Percentiles rank a stretch among this genome's conserved stretches.
phyloP scores from a whole-genome alignment of 2,888 invertebrate genomes.

The Rhingia rostrata region DNA sequence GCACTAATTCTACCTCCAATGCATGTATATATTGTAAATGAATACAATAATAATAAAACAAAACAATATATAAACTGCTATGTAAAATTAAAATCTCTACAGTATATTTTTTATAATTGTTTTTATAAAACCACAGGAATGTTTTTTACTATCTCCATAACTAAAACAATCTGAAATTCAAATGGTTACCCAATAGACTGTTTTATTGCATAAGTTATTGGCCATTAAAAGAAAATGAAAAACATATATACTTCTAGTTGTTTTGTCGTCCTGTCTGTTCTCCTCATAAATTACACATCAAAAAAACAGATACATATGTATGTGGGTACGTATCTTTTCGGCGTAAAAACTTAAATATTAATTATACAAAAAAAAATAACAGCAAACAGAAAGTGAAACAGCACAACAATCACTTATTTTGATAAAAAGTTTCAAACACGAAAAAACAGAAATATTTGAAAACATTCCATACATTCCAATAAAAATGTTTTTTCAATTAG shows the following conservation, averaged over 20 bases:
- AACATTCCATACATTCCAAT: slow-evolving; percentile 31
- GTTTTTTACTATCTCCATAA: background rate
- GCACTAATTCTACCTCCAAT: no score
- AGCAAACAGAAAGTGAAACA: background rate
- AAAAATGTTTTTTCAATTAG: slow-evolving; percentile 36
- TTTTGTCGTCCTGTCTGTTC: background rate
- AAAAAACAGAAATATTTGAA: background rate
- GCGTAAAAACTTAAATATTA: slow-evolving; percentile 5
- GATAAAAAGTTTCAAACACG: background rate
- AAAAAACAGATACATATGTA: background rate
- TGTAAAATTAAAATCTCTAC: no score
- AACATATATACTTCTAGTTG: background rate
- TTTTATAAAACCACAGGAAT: no score
- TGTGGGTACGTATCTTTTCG: background rate
- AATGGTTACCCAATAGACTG: background rate
- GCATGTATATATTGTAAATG: no score
- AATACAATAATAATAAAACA: no score
- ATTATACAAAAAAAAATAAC: slow-evolving; percentile 13
- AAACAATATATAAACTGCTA: no score
- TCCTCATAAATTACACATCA: background rate
- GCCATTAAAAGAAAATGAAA: background rate
- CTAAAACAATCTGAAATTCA: background rate
- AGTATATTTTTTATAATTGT: no score
- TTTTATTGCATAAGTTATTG: background rate
- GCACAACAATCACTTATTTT: background rate